These are phyloP conservation scores for human (Homo sapiens) DNA, from an alignment of 2,113 vertebrate genomes.

Conservation along the genomic window GRCh38 chr7:1109501-1110000, in stretches of 20 bases:
- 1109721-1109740: neutral
- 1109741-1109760: neutral
- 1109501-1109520: neutral
- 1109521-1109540: no score
- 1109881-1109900: neutral
- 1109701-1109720: no score
- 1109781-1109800: neutral
- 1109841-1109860: neutral
- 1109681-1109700: rapidly evolving
- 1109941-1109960: rapidly evolving
- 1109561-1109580: no score
- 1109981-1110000: neutral
- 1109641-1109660: neutral
- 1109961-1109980: neutral
- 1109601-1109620: no score
- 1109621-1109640: no score
- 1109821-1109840: neutral
- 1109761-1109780: no score
- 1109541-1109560: neutral
- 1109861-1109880: neutral
- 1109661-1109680: neutral
- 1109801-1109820: neutral
- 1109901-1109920: neutral
- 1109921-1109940: neutral
- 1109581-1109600: neutral